Evolutionary conservation across 2,113 vertebrate species (phyloP).

Genomic region (Caracal caracal): DNA sequence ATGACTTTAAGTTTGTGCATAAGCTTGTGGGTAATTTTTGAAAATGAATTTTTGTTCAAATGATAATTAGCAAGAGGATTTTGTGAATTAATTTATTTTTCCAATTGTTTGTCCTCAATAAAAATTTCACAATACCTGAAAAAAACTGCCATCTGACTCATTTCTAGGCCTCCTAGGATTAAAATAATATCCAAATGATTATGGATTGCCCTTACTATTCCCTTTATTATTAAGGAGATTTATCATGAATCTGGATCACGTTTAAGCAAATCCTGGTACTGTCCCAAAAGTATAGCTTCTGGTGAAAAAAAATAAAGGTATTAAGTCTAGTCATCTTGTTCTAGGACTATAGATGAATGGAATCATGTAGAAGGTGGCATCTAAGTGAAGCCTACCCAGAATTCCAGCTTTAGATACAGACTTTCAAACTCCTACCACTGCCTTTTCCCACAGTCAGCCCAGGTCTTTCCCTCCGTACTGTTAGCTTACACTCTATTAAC

Average conservation of each 20-base stretch:
- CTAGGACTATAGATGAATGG: not conserved
- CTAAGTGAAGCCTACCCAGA: not conserved
- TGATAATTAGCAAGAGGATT: not conserved
- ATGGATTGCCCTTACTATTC: not conserved
- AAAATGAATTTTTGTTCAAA: not conserved
- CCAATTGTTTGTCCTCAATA: not conserved
- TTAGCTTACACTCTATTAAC: not conserved
- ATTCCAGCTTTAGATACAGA: not conserved
- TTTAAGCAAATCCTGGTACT: not conserved
- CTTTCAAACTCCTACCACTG: no score
- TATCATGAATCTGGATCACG: not conserved
- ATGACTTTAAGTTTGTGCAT: not conserved
- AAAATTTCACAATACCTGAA: not conserved
- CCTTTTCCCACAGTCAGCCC: not conserved
- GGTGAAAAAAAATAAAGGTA: not conserved
- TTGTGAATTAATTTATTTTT: slow-evolving; percentile 6
- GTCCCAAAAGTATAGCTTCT: not conserved
- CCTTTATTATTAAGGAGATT: not conserved
- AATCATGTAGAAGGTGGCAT: not conserved
- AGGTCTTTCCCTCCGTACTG: not conserved
- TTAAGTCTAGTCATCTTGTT: not conserved
- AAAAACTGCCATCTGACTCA: not conserved
- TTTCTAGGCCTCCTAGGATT: not conserved
- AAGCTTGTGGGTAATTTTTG: not conserved
- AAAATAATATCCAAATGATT: not conserved